A percentile compares a stretch with the other conserved stretches of the same genome.
These are phyloP conservation scores for Drosophila lini DNA, from an alignment of 1,140 invertebrate genomes.

Conservation along the genomic window DNA sequence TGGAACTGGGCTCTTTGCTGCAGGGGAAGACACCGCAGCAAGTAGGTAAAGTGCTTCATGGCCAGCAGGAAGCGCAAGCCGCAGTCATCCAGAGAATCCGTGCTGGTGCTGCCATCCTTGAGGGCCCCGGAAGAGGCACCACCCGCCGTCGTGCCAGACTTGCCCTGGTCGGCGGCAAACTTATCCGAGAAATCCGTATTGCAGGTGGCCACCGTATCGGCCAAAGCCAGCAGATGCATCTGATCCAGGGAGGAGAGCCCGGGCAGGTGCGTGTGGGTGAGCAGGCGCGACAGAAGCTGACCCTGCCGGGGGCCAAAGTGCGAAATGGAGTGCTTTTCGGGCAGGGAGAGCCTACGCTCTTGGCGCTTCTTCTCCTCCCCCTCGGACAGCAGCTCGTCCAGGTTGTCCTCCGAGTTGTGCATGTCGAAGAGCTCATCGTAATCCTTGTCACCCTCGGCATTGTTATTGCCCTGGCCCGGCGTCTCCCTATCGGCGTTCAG, in stretches of 20 bases:
- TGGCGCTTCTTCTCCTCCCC: slow-evolving; percentile 86
- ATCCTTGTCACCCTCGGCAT: slow-evolving; percentile 87
- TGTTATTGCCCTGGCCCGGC: slow-evolving; percentile 85
- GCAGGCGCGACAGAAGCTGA: slow-evolving; percentile 91
- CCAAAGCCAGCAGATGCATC: slow-evolving; percentile 98
- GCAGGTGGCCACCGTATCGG: slow-evolving; percentile 98
- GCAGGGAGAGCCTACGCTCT: slow-evolving; percentile 88
- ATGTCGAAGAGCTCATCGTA: slow-evolving; percentile 95
- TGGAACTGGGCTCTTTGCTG: slow-evolving; percentile 94
- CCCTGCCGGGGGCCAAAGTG: slow-evolving; percentile 94
- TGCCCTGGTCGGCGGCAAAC: slow-evolving; percentile 91
- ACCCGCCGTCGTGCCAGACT: slow-evolving; percentile 79
- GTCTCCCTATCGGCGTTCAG: slow-evolving; percentile 96
- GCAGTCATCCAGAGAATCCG: slow-evolving; percentile 98
- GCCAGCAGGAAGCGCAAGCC: slow-evolving; percentile 97
- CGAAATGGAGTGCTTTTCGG: slow-evolving; percentile 90
- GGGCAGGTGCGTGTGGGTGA: slow-evolving; percentile 98
- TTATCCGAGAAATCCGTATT: slow-evolving; percentile 94
- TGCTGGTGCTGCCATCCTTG: slow-evolving; percentile 88
- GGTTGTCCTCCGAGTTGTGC: slow-evolving; percentile 91
- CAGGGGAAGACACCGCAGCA: slow-evolving; percentile 95
- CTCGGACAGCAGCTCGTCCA: slow-evolving; percentile 92
- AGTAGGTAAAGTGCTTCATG: slow-evolving; percentile 98
- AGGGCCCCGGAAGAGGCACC: slow-evolving; percentile 86
- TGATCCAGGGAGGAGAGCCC: slow-evolving; percentile 98